These are phyloP conservation scores for Pleuronectes platessa DNA, from an alignment of 2,113 vertebrate genomes.

Conservation along the genomic window DNA sequence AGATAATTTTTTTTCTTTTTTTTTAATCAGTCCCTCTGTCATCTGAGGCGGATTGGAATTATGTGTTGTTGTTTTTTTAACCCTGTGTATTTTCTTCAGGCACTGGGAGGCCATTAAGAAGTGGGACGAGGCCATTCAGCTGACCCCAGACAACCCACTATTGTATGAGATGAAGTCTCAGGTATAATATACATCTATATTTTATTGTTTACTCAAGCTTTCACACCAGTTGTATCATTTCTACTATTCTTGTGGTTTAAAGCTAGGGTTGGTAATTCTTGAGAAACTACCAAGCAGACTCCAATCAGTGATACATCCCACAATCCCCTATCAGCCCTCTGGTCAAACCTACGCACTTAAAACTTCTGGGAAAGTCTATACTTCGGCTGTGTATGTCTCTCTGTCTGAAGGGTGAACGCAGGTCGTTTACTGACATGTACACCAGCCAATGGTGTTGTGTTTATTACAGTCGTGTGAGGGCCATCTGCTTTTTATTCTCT, in stretches of 20 bases:
- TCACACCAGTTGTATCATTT: background rate
- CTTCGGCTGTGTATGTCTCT: no score
- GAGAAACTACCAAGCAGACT: no score
- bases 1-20: background rate
- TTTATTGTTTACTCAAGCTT: background rate
- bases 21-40: background rate
- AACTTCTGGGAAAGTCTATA: no score
- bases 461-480: no score
- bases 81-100: slow-evolving; percentile 75
- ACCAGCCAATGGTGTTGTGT: no score
- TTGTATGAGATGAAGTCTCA: slow-evolving; percentile 99
- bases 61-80: background rate
- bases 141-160: slow-evolving; percentile 91
- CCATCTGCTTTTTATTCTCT: no score
- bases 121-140: slow-evolving; percentile 94
- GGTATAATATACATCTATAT: slow-evolving; percentile 78
- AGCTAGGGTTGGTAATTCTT: background rate
- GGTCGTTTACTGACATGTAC: no score
- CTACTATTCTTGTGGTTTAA: background rate
- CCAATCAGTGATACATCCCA: no score
- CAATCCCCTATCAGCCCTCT: no score
- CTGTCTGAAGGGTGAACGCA: no score
- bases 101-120: slow-evolving; percentile 92
- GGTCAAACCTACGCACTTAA: no score
- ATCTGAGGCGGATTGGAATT: background rate